Conservation (phyloP, 2,797 vertebrate species). For the Natrix natrix region DNA sequence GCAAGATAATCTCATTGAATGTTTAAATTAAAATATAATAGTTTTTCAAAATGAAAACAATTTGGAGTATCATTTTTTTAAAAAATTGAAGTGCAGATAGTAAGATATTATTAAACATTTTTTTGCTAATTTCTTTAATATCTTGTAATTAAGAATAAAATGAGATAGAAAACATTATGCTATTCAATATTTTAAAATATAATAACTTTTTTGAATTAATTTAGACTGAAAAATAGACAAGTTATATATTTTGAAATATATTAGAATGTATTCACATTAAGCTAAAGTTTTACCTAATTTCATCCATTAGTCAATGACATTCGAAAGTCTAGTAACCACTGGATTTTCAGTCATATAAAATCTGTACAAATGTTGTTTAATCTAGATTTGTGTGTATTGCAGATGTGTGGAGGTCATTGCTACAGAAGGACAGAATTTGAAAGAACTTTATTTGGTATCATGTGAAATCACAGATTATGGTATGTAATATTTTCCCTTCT, state of each 20-base stretch:
- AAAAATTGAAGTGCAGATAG: not conserved
- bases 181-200: not conserved
- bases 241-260: conserved; percentile 36
- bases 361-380: conserved; percentile 31
- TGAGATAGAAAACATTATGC: not conserved
- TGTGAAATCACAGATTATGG: conserved; percentile 99
- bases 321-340: not conserved
- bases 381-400: conserved; percentile 61
- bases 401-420: conserved; percentile 99
- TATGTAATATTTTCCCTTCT: conserved; percentile 67
- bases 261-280: conserved; percentile 34
- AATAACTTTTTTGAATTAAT: not conserved
- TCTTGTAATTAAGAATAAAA: not conserved
- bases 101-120: not conserved
- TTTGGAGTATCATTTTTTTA: not conserved
- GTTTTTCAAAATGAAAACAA: not conserved
- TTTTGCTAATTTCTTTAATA: not conserved
- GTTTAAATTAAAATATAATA: not conserved
- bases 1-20: not conserved
- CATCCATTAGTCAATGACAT: conserved; percentile 10
- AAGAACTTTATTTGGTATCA: conserved; percentile 96
- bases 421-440: conserved; percentile 93
- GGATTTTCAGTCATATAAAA: conserved; percentile 24
- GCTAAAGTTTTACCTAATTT: conserved; percentile 14
- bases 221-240: conserved; percentile 31